Conservation (phyloP, 2,113 vertebrate genomes). For the Neolamprologus sp. region DNA sequence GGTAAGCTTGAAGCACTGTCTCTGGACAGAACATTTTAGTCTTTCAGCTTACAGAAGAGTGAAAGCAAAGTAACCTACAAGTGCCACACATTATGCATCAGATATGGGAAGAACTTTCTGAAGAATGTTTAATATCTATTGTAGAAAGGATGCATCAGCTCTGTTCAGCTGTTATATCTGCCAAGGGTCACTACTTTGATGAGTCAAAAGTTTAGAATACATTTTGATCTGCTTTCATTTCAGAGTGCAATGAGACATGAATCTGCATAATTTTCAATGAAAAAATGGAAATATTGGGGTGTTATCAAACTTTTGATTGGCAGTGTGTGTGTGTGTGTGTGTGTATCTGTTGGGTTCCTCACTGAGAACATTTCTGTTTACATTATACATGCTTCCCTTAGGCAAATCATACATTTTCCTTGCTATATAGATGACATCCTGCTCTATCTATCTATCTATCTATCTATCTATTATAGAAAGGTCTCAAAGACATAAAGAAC, state of each 20-base stretch:
- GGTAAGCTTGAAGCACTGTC: background rate
- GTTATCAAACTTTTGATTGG: too few species aligned
- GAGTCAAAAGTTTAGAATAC: background rate
- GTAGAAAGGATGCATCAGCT: background rate
- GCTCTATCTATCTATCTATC: background rate
- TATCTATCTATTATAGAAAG: background rate
- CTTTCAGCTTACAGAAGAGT: background rate
- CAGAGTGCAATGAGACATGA: background rate
- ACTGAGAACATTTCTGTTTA: background rate
- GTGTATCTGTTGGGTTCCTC: background rate
- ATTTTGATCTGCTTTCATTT: background rate
- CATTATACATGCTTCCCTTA: background rate
- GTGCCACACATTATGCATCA: background rate
- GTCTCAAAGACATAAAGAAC: background rate
- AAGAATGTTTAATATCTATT: background rate
- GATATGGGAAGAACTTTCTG: background rate
- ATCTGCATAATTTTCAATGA: background rate
- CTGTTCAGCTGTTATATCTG: background rate
- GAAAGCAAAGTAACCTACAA: background rate
- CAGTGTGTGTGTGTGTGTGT: background rate
- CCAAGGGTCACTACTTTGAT: background rate
- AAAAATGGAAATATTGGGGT: too few species aligned
- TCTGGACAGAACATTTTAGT: background rate
- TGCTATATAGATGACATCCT: background rate
- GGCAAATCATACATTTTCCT: background rate